Conservation (phyloP, 2,888 invertebrate genomes). For the Sclerodermus sp. region DNA sequence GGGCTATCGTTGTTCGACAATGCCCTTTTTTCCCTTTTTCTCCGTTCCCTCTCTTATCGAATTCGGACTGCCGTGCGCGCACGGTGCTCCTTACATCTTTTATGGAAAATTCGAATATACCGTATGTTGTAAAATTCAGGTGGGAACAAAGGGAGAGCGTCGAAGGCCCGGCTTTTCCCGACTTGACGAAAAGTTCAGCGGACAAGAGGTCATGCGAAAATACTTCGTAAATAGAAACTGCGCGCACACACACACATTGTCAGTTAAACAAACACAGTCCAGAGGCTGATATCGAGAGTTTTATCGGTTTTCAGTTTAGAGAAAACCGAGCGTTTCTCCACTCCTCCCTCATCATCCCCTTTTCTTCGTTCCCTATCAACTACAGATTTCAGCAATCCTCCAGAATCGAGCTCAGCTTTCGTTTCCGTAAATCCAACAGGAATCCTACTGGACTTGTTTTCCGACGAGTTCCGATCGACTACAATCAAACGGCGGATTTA, state of each 20-base stretch:
- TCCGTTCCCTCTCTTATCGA: too few relatives aligned
- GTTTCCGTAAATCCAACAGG: neutral
- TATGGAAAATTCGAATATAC: too few relatives aligned
- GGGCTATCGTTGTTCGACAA: too few relatives aligned
- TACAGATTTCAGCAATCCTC: neutral
- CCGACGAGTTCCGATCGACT: too few relatives aligned
- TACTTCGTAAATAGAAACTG: neutral
- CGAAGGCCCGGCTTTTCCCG: too few relatives aligned
- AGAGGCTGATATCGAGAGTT: slow-evolving; percentile 29
- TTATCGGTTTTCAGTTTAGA: slow-evolving; percentile 36
- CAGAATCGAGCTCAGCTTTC: neutral
- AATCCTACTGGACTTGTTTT: neutral
- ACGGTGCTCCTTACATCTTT: too few relatives aligned
- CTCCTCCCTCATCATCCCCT: neutral
- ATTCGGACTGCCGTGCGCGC: too few relatives aligned
- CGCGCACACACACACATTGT: slow-evolving; percentile 19
- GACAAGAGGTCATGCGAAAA: neutral
- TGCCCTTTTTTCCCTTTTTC: too few relatives aligned
- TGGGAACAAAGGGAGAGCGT: too few relatives aligned
- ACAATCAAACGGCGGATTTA: too few relatives aligned
- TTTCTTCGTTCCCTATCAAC: neutral
- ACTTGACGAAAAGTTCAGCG: too few relatives aligned
- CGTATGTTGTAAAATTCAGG: too few relatives aligned
- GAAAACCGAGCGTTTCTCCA: slow-evolving; percentile 6
- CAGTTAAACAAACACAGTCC: slow-evolving; percentile 33